A percentile compares a stretch with the other conserved stretches of the same genome.
phyloP scores from a whole-genome alignment of 2,113 vertebrate genomes.

The Procavia capensis region DNA sequence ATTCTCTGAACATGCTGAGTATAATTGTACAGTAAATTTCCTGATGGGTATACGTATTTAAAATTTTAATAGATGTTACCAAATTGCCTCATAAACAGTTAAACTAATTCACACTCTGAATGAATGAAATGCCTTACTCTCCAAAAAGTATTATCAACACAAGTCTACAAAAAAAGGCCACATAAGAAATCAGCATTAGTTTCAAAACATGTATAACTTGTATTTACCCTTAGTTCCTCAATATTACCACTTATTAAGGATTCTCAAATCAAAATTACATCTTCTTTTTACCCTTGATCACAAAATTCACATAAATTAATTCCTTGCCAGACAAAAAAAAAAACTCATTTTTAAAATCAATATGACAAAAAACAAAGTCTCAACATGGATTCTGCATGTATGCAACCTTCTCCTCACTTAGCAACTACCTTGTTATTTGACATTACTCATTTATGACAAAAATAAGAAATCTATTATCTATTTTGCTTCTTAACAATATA shows the following conservation, averaged over 20 bases:
- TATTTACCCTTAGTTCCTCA: constrained; percentile 15
- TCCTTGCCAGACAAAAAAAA: constrained; percentile 1
- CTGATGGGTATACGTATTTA: background rate
- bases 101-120: background rate
- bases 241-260: constrained; percentile 53
- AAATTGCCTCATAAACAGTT: background rate
- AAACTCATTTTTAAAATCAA: background rate
- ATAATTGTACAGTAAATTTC: background rate
- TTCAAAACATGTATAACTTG: background rate
- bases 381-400: background rate
- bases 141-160: background rate
- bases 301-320: background rate
- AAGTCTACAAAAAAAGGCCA: constrained; percentile 8
- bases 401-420: no score
- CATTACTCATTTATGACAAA: no score
- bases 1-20: background rate
- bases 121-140: background rate
- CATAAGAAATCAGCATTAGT: constrained; percentile 8
- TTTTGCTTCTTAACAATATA: no score
- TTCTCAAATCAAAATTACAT: background rate
- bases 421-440: no score
- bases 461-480: no score
- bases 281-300: background rate
- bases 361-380: background rate
- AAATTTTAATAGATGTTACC: background rate